Conservation (phyloP, 2,888 invertebrate species). For the Rhorus exstirpatorius region DNA sequence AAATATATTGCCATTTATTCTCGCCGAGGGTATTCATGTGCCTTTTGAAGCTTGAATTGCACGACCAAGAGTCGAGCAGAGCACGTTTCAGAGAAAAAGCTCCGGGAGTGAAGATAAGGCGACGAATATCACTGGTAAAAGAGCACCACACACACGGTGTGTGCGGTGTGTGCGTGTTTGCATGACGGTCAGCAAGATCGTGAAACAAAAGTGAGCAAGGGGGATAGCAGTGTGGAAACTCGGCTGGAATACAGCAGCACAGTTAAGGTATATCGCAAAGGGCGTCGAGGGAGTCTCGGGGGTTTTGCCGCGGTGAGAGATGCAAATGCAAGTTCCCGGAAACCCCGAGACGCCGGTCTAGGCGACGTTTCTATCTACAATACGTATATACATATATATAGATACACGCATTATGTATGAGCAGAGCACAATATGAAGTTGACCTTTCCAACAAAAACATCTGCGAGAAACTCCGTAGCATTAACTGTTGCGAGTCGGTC, state of each 20-base stretch:
- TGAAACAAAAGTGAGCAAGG: conserved; percentile 46
- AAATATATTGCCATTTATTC: conserved; percentile 61
- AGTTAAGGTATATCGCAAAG: conserved; percentile 50
- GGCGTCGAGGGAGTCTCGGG: conserved; percentile 50
- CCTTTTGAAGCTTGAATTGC: conserved; percentile 28
- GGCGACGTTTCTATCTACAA: conserved; percentile 23
- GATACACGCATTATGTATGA: conserved; percentile 12
- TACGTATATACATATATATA: conserved; percentile 17
- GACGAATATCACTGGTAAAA: conserved; percentile 42
- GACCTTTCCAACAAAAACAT: neutral
- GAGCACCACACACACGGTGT: neutral
- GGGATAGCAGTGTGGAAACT: conserved; percentile 1
- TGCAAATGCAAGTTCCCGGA: conserved; percentile 63
- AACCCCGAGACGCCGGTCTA: conserved; percentile 55
- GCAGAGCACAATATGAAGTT: conserved; percentile 8
- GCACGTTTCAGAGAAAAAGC: conserved; percentile 44
- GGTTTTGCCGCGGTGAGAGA: conserved; percentile 46
- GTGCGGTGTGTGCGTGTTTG: neutral
- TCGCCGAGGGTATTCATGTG: conserved; percentile 7
- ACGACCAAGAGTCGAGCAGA: neutral
- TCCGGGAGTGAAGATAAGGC: conserved; percentile 48
- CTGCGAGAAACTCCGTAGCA: conserved; percentile 2
- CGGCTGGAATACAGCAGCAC: conserved; percentile 6
- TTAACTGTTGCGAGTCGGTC: neutral
- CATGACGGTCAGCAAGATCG: conserved; percentile 44